Evolutionary conservation across 2,797 vertebrate species (phyloP), one percentile per base, ranked within the genome.

Genomic region (Myotis myotis): DNA sequence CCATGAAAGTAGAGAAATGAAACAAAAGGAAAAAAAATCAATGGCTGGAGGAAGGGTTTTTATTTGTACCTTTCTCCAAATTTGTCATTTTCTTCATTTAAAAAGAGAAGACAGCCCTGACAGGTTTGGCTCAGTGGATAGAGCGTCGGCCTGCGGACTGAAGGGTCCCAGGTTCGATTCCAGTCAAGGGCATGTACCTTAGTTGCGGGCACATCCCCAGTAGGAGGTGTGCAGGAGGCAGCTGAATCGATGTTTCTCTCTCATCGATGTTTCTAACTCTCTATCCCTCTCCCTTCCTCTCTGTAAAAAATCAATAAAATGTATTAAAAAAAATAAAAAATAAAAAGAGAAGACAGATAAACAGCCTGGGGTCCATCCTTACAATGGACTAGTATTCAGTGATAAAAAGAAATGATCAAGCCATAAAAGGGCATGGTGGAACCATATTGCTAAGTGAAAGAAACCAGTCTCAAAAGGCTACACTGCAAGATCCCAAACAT

Each of bases 401-500:
- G 51, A 68, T 47, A 16, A 74, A 87, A 78, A 81, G n/a, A n/a
- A 36, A 80, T 5, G 71, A 87, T 28, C 12, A 5, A 36, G 25
- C 71, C 53, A 19, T 17, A 12, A 15, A 25, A 23, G 6, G 36
- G 44, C 30, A 9, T 0, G 5, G 71, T 53, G 6, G 78, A 25
- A 30, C 12, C 68, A 6, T 1, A 2, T 19, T 7, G 5, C 20
- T 15, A 19, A 4, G 62, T 23, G 12, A 30, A 23, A 62, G 66
- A 71, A 76, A 38, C 23, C 68, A 36, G 3, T 23, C 33, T 30
- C 19, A 38, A 33, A 81, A 51, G 30, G 17, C 19, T 13, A 16
- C 23, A 11, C 2, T 28, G 22, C 3, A 0, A 12, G 17, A 44
- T 6, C 55, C 55, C 71, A 47, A 12, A 44, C 3, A 4, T 1